Evolutionary conservation across 2,888 invertebrate genomes (phyloP).

Genomic region (Spodoptera littoralis): DNA sequence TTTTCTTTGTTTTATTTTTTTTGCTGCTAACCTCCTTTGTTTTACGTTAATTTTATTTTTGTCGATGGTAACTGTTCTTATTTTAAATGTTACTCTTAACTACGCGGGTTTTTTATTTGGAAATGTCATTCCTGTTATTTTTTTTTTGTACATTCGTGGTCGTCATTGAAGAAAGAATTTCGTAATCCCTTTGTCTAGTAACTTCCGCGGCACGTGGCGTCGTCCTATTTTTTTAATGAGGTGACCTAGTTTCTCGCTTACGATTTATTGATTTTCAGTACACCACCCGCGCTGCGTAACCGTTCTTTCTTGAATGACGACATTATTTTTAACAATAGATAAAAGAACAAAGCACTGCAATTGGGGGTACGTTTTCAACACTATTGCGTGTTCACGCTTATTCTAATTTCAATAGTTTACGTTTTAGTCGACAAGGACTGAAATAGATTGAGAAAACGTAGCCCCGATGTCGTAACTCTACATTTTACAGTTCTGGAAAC

Average conservation of each 20-base stretch:
- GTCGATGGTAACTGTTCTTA: neutral
- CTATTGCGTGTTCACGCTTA: slow-evolving; percentile 2
- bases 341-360: slow-evolving; percentile 7
- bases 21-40: neutral
- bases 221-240: slow-evolving; percentile 32
- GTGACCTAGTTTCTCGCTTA: slow-evolving; percentile 38
- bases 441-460: slow-evolving; percentile 40
- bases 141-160: neutral
- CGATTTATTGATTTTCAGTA: slow-evolving; percentile 46
- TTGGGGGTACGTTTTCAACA: slow-evolving; percentile 16
- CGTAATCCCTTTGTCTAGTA: slow-evolving; percentile 4
- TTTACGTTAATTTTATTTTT: neutral
- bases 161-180: slow-evolving; percentile 32
- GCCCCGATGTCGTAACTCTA: slow-evolving; percentile 33
- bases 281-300: slow-evolving; percentile 7
- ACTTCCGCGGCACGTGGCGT: slow-evolving; percentile 8
- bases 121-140: neutral
- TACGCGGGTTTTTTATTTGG: neutral
- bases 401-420: slow-evolving; percentile 16
- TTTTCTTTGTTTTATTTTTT: slow-evolving; percentile 15
- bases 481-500: slow-evolving; percentile 41
- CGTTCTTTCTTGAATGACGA: slow-evolving; percentile 24
- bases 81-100: neutral
- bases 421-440: slow-evolving; percentile 5
- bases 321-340: slow-evolving; percentile 13